Percentiles rank a stretch among this genome's conserved stretches.
phyloP scores from a whole-genome alignment of 2,797 vertebrate genomes.

The Silurus aristotelis region DNA sequence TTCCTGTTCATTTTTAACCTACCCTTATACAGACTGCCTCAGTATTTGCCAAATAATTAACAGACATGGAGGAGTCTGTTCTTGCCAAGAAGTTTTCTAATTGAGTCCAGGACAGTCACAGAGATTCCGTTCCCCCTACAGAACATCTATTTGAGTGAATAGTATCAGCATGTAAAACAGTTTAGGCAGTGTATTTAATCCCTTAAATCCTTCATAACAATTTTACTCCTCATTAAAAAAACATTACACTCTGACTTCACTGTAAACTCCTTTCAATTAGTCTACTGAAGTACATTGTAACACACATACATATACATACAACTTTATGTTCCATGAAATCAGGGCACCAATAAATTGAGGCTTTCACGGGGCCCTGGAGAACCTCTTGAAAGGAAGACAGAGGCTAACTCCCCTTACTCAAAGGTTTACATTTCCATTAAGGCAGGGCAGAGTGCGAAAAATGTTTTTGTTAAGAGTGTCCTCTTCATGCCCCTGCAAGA shows the following conservation, averaged over 20 bases:
- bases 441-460: constrained; percentile 16
- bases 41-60: constrained; percentile 28
- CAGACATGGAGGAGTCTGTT: neutral
- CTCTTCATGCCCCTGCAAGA: constrained; percentile 3
- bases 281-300: neutral
- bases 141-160: constrained; percentile 6
- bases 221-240: neutral
- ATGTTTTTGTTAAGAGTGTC: constrained; percentile 27
- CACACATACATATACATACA: constrained; percentile 1
- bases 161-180: neutral
- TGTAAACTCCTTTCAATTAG: neutral
- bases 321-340: constrained; percentile 28
- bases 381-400: constrained; percentile 40
- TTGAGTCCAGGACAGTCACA: constrained; percentile 15
- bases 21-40: neutral
- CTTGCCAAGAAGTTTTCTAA: constrained; percentile 20
- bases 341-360: constrained; percentile 27
- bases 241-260: neutral
- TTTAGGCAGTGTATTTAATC: neutral
- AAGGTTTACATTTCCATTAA: constrained; percentile 41
- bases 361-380: constrained; percentile 36
- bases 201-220: constrained; percentile 1
- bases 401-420: constrained; percentile 24
- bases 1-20: constrained; percentile 18
- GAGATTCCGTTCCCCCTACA: neutral